Evolutionary conservation across 1,140 invertebrate genomes (phyloP).

Genomic region (Drosophila repletoides): DNA sequence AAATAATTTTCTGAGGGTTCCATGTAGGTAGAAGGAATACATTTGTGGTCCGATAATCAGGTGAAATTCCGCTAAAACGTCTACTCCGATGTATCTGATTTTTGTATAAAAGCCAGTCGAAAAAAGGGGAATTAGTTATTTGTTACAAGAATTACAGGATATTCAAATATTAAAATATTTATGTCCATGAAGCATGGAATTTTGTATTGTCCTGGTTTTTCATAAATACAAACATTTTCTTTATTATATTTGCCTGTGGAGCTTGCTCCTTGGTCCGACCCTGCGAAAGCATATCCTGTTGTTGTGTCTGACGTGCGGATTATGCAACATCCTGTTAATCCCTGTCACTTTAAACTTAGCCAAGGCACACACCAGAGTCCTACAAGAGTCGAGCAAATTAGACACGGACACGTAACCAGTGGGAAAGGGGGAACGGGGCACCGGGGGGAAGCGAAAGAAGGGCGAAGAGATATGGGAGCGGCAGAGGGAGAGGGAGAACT

Average conservation of each 20-base stretch:
- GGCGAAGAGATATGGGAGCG: neutral
- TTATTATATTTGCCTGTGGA: slow-evolving; percentile 19
- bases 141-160: no score
- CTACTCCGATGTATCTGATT: no score
- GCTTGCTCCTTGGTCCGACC: neutral
- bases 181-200: no score
- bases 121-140: no score
- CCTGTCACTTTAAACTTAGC: slow-evolving; percentile 78
- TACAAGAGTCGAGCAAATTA: slow-evolving; percentile 62
- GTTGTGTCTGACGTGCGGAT: slow-evolving; percentile 69
- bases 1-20: no score
- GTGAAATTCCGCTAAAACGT: no score
- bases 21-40: no score
- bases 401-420: slow-evolving; percentile 35
- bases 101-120: no score
- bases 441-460: neutral
- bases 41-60: no score
- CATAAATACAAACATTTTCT: slow-evolving; percentile 34
- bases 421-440: no score
- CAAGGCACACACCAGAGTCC: slow-evolving; percentile 45
- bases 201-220: no score
- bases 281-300: slow-evolving; percentile 61
- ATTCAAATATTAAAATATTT: no score
- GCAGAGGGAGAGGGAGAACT: neutral
- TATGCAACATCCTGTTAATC: slow-evolving; percentile 82